Percentiles rank a stretch among this genome's conserved stretches.
Evolutionary conservation across 1,140 invertebrate species (phyloP).

Genomic region (Zeugodacus cucurbitae): DNA sequence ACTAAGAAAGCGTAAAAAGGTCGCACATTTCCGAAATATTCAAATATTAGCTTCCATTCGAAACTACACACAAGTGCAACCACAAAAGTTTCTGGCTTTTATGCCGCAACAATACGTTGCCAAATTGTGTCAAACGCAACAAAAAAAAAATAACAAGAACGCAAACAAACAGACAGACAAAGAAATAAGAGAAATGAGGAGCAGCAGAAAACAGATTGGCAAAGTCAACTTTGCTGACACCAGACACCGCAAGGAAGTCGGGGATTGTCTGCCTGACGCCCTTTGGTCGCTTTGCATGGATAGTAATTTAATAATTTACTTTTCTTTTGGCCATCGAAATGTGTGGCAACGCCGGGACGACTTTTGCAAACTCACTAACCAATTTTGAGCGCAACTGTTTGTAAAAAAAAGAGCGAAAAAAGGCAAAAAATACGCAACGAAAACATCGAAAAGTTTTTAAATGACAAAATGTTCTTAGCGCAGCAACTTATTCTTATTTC

Average conservation of each 20-base stretch:
- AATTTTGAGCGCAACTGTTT: conserved; percentile 22
- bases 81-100: background rate
- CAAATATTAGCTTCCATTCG: background rate
- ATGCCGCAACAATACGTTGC: background rate
- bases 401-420: background rate
- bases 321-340: background rate
- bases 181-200: background rate
- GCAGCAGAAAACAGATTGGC: background rate
- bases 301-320: conserved; percentile 1
- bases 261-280: background rate
- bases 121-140: background rate
- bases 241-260: background rate
- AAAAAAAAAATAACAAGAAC: no score
- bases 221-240: background rate
- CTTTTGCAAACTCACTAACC: background rate
- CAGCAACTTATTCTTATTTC: background rate
- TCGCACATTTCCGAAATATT: background rate
- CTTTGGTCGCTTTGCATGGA: background rate
- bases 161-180: background rate
- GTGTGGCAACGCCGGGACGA: background rate
- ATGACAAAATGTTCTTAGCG: conserved; percentile 19
- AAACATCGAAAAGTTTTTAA: background rate
- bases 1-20: background rate
- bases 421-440: background rate
- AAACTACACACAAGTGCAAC: background rate